Evolutionary conservation across 2,888 invertebrate species (phyloP), one percentile per base, ranked within the genome.

Genomic region (Nipponacmea schrenckii): DNA sequence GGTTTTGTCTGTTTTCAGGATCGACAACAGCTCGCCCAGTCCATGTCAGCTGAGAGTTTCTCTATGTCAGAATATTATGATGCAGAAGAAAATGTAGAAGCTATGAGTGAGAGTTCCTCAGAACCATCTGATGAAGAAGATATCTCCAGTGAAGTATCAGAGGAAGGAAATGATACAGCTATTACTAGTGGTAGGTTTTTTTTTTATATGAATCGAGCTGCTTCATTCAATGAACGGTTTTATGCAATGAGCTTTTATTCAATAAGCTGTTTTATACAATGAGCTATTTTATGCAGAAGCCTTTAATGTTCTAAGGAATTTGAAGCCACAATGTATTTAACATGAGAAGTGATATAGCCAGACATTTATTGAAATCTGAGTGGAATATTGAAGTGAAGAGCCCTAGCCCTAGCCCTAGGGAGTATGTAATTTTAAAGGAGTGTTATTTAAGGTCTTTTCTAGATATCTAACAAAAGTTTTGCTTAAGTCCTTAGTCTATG

Each of bases 51-150:
- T 88, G 94, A 94, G 84, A 94, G 94, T 31, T 85, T 87, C 68
- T 94, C 94, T 0, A 93, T 94, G 81, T 83, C 86, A 2, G 88
- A 95, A 89, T 94, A 94, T 90, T 94, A 94, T 86, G 94, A 95
- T 88, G 95, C 94, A 0, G 93, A 94, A 85, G 94, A 94, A 79
- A 80, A 79, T 68, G 72, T 78, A n/a, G 88, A 85, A 31, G 84
- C 82, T 26, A 81, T 84, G 69, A 87, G 93, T 0, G 93, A 93
- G 81, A 93, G 93, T 1, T 93, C 94, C 1, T 93, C 94, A 1
- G 94, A 94, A 84, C 77, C 74, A 20, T 83, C 84, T 45, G 87
- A 87, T 77, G 88, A 87, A 72, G 86, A 87, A 68, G 84, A 83
- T 31, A 93, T 92, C 62, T 93, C 93, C 80, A 93, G 92, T 64